Conservation (phyloP, 1,140 invertebrate species). For the Drosophila melanica region DNA sequence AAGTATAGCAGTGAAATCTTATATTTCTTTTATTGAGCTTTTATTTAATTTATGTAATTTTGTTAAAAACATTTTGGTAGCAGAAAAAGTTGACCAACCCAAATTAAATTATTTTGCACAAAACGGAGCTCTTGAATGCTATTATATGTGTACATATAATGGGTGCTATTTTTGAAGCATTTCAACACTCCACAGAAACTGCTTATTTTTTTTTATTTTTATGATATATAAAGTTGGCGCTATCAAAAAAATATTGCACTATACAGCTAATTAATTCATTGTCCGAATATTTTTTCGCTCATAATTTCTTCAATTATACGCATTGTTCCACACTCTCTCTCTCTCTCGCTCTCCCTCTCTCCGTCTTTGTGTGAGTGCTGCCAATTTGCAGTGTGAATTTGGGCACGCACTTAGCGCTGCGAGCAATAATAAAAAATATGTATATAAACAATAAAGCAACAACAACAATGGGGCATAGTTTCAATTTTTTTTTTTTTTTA, state of each 20-base stretch:
- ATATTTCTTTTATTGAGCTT: no score
- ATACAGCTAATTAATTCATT: conserved; percentile 73
- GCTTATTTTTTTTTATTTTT: conserved; percentile 5
- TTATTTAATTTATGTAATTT: no score
- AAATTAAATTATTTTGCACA: no score
- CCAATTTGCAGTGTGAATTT: conserved; percentile 38
- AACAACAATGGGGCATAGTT: conserved; percentile 28
- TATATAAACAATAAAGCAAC: conserved; percentile 14
- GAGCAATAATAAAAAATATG: conserved; percentile 27
- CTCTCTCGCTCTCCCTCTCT: conserved; percentile 7
- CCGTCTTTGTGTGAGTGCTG: background rate
- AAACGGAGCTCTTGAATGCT: no score
- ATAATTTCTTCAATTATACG: conserved; percentile 17
- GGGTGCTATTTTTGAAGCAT: background rate
- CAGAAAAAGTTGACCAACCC: no score
- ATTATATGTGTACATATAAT: no score
- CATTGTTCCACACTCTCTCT: background rate
- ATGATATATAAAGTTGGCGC: conserved; percentile 27
- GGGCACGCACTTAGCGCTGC: conserved; percentile 39
- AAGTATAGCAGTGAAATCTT: no score
- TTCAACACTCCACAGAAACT: background rate
- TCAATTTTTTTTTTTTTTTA: conserved; percentile 18
- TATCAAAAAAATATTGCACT: conserved; percentile 55
- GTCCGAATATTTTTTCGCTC: conserved; percentile 50
- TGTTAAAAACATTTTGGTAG: no score